Evolutionary conservation across 2,888 invertebrate species (phyloP).

Genomic region (Drosophila pseudotalamancana): DNA sequence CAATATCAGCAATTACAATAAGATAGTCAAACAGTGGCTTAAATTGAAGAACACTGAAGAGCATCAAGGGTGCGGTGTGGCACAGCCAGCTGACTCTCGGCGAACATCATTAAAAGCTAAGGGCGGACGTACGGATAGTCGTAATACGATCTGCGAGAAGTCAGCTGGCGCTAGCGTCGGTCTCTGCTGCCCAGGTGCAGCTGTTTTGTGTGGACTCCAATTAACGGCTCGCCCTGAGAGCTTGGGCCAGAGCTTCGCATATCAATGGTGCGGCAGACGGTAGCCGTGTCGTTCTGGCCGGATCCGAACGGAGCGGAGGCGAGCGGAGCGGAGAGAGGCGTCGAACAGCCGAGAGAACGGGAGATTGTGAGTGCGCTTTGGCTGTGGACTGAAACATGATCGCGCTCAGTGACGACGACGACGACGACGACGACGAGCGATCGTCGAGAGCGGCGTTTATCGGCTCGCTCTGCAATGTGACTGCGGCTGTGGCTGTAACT

Average conservation of each 20-base stretch:
- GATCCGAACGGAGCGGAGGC: constrained; percentile 41
- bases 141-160: constrained; percentile 62
- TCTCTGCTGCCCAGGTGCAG: constrained; percentile 45
- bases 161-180: constrained; percentile 66
- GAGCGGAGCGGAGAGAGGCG: background rate
- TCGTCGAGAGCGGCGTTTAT: constrained; percentile 36
- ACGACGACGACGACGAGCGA: constrained; percentile 5
- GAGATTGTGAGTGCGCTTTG: constrained; percentile 25
- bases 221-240: constrained; percentile 40
- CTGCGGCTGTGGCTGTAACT: background rate
- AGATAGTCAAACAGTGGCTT: too few relatives aligned
- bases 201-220: constrained; percentile 53
- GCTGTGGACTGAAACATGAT: constrained; percentile 36
- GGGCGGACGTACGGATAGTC: constrained; percentile 14
- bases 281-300: constrained; percentile 41
- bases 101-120: constrained; percentile 3
- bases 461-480: constrained; percentile 8
- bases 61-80: constrained; percentile 23
- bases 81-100: background rate
- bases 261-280: constrained; percentile 30
- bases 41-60: too few relatives aligned
- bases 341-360: background rate
- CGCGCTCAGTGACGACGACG: constrained; percentile 37
- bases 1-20: too few relatives aligned
- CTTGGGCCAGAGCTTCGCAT: constrained; percentile 34